phyloP scores from a whole-genome alignment of 2,113 vertebrate species.

The Nymphicus hollandicus region DNA sequence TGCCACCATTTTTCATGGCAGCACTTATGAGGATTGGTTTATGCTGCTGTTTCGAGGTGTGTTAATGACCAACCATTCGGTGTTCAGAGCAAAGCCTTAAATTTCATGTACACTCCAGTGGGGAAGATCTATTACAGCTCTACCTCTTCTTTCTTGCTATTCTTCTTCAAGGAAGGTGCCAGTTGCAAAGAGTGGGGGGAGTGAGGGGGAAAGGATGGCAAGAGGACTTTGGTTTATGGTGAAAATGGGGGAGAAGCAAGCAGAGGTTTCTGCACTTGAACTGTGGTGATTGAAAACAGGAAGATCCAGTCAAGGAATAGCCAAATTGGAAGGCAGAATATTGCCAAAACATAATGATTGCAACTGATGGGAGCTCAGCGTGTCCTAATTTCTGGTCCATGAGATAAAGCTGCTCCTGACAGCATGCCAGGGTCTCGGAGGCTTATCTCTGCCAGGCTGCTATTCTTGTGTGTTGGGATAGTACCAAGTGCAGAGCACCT shows the following conservation, averaged over 20 bases:
- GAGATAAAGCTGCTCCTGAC: neutral
- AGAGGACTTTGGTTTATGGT: neutral
- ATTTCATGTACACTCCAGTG: neutral
- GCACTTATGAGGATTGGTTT: slow-evolving; percentile 8
- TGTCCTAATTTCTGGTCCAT: neutral
- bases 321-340: neutral
- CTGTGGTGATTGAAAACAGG: accelerated
- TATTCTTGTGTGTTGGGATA: neutral
- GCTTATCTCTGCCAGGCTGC: neutral
- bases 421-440: neutral
- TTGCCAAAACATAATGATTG: neutral
- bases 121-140: neutral
- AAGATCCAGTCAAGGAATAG: neutral
- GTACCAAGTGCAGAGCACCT: neutral
- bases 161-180: neutral
- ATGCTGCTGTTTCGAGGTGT: neutral
- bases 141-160: neutral
- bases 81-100: neutral
- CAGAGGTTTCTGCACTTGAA: neutral
- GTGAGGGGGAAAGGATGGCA: neutral
- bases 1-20: slow-evolving; percentile 20
- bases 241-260: neutral
- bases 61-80: neutral
- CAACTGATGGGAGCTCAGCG: neutral
- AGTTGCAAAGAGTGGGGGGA: neutral